Conservation (phyloP, 2,888 invertebrate species). For the Leptinotarsa peninsularis region DNA sequence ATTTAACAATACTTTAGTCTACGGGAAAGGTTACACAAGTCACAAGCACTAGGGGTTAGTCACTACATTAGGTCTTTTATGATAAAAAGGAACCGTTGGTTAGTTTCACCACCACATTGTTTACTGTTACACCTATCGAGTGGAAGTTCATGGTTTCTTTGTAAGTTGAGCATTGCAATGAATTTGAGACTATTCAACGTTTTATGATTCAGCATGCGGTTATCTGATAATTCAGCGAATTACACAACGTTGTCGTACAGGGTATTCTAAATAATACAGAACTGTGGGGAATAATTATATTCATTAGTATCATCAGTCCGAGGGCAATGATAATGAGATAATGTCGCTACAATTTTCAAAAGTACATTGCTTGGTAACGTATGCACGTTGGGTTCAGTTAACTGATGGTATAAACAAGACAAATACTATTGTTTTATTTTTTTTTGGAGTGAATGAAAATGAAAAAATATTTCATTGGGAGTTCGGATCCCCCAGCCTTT, state of each 20-base stretch:
- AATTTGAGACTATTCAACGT: neutral
- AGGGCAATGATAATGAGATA: no score
- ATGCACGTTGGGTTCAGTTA: no score
- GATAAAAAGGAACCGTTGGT: conserved; percentile 1
- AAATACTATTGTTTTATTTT: no score
- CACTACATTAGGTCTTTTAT: conserved; percentile 6
- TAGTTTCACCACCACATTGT: conserved; percentile 19
- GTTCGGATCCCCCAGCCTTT: no score
- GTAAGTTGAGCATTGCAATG: conserved; percentile 8
- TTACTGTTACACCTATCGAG: conserved; percentile 3
- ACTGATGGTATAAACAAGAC: no score
- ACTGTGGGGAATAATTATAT: neutral
- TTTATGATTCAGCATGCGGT: conserved; percentile 7
- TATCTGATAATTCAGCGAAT: conserved; percentile 9
- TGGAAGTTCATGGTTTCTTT: conserved; percentile 7
- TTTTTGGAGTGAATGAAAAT: no score
- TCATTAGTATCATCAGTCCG: no score
- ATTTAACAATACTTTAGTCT: conserved; percentile 19
- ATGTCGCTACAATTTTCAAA: no score
- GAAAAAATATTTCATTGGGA: no score
- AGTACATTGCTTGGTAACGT: no score
- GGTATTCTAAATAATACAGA: neutral
- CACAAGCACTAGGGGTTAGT: conserved; percentile 26
- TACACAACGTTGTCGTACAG: neutral
- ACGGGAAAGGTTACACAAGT: conserved; percentile 15